These are phyloP conservation scores for Calameuta filiformis DNA, from an alignment of 2,888 invertebrate genomes.

Conservation along the genomic window DNA sequence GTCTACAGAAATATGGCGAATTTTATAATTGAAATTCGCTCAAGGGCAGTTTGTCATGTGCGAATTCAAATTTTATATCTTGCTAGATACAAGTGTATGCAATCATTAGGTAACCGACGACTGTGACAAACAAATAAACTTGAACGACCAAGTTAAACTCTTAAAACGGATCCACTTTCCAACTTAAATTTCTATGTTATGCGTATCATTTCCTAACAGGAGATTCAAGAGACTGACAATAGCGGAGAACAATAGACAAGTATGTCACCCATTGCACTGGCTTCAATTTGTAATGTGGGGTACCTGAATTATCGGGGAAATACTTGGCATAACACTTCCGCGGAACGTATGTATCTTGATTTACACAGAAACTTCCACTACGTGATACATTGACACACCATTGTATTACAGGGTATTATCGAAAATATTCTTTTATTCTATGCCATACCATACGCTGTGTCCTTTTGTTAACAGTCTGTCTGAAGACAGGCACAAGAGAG, in stretches of 20 bases:
- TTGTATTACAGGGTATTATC: neutral
- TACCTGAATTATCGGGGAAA: neutral
- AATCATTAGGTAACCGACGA: neutral
- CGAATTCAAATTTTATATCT: too few relatives aligned
- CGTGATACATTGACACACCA: neutral
- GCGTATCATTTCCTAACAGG: neutral
- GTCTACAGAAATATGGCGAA: neutral
- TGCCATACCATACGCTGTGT: too few relatives aligned
- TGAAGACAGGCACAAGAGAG: too few relatives aligned
- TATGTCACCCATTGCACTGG: slow-evolving; percentile 3
- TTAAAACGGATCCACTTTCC: neutral
- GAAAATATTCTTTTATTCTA: neutral
- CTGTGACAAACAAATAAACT: neutral
- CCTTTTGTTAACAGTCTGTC: too few relatives aligned
- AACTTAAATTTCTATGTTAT: neutral
- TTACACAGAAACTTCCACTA: neutral
- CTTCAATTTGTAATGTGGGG: neutral
- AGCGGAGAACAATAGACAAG: neutral
- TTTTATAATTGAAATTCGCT: too few relatives aligned
- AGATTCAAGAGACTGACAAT: neutral
- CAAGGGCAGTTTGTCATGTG: too few relatives aligned
- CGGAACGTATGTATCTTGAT: neutral
- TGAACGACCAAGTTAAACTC: neutral
- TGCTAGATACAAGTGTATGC: too few relatives aligned
- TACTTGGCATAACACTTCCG: slow-evolving; percentile 3